These are phyloP conservation scores for Irena cyanogastra DNA, from an alignment of 2,113 vertebrate genomes.

Conservation along the genomic window DNA sequence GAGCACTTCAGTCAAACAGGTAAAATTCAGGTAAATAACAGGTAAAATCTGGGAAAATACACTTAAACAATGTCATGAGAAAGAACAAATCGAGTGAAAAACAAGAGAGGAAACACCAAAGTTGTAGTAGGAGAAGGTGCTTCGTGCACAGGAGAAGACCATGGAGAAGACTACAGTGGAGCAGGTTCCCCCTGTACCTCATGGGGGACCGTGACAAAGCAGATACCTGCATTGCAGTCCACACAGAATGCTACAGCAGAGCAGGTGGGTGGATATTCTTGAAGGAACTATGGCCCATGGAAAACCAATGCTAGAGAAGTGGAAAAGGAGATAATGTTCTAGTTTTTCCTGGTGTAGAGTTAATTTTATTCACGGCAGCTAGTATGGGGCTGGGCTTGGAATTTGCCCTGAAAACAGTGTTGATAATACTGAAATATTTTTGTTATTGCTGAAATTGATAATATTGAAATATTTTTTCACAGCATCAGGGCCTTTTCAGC, in stretches of 20 bases:
- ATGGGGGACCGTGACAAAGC: rapidly evolving
- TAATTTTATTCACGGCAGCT: background rate
- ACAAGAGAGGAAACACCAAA: background rate
- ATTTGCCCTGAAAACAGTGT: background rate
- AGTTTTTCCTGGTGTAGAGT: background rate
- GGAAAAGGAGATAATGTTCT: background rate
- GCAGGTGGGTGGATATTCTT: background rate
- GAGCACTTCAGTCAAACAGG: background rate
- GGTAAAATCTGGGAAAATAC: background rate
- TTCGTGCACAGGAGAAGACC: background rate
- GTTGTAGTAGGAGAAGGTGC: background rate
- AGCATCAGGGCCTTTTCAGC: background rate
- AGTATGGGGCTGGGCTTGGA: background rate
- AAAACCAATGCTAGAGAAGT: background rate
- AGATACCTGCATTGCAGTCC: background rate
- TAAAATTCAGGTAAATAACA: no score
- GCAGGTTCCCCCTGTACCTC: background rate
- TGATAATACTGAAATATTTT: background rate
- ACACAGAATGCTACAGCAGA: background rate
- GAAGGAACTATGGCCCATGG: background rate
- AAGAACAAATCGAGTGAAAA: background rate
- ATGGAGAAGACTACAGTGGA: background rate
- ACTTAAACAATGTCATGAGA: background rate
- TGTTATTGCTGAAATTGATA: background rate
- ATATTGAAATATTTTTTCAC: background rate